These are phyloP conservation scores for Ophonus ardosiacus DNA, from an alignment of 2,888 invertebrate species.

Conservation along the genomic window DNA sequence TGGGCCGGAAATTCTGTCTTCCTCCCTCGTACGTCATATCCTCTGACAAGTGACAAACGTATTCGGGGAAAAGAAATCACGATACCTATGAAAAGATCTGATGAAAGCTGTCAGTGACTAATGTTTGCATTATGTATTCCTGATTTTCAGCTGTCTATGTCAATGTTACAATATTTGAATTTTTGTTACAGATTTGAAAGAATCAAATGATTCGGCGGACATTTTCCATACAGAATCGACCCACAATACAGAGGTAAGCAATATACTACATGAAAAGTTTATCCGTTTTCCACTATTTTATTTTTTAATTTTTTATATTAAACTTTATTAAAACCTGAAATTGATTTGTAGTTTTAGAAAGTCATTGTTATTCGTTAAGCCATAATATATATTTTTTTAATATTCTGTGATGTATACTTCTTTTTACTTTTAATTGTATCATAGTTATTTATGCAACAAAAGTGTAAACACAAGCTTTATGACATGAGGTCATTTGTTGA, in stretches of 20 bases:
- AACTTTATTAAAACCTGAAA: no score
- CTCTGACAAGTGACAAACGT: slow-evolving; percentile 16
- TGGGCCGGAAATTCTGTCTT: not conserved
- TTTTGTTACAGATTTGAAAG: slow-evolving; percentile 37
- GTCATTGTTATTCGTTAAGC: no score
- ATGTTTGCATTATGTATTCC: slow-evolving; percentile 26
- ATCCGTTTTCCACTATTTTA: no score
- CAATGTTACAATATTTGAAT: not conserved
- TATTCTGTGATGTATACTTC: no score
- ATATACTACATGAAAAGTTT: no score
- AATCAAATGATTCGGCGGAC: not conserved
- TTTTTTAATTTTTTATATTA: no score
- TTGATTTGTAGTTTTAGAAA: no score
- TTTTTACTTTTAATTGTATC: no score
- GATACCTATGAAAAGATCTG: slow-evolving; percentile 13
- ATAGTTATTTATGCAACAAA: no score
- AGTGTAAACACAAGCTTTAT: no score
- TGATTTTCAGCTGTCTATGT: not conserved
- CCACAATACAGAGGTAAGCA: not conserved
- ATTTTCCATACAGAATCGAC: slow-evolving; percentile 2
- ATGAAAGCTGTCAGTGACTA: slow-evolving; percentile 16
- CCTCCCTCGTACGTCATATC: slow-evolving; percentile 1
- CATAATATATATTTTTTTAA: no score
- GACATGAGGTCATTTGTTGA: no score
- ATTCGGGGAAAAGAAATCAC: slow-evolving; percentile 12